Percentiles rank a stretch among this genome's conserved stretches.
phyloP scores from a whole-genome alignment of 2,888 invertebrate genomes.

The Hyposoter dolosus region DNA sequence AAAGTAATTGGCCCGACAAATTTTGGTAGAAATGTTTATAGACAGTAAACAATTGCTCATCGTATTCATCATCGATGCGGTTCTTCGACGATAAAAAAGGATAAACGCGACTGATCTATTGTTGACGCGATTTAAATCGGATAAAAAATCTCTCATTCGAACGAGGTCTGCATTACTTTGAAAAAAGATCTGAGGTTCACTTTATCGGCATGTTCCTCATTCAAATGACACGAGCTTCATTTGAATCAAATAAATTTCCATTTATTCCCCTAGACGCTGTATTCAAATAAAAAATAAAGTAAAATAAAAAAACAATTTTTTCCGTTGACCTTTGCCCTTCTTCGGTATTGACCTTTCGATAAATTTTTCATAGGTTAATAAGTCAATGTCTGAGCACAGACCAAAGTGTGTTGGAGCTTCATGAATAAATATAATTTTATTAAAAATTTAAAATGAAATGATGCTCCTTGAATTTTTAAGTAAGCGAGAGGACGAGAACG shows the following conservation, averaged over 20 bases:
- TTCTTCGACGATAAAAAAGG: not conserved
- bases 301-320: not conserved
- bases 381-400: not conserved
- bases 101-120: not conserved
- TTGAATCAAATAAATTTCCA: conserved; percentile 27
- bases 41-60: not conserved
- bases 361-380: conserved; percentile 10
- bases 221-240: conserved; percentile 2
- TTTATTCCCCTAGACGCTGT: conserved; percentile 15
- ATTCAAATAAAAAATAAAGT: conserved; percentile 1
- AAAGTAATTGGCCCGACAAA: not conserved
- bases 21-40: not conserved
- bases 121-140: not conserved
- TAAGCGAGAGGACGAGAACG: conserved; percentile 14
- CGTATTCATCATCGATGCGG: not conserved
- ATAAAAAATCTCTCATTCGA: not conserved
- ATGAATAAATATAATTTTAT: conserved; percentile 29
- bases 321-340: conserved; percentile 27
- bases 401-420: not conserved
- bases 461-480: conserved; percentile 20
- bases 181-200: not conserved
- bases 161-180: not conserved
- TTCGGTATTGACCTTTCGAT: not conserved
- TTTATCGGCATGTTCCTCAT: not conserved
- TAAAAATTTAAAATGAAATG: conserved; percentile 16